phyloP scores from a whole-genome alignment of 2,113 vertebrate species.

The Chamaea fasciata region DNA sequence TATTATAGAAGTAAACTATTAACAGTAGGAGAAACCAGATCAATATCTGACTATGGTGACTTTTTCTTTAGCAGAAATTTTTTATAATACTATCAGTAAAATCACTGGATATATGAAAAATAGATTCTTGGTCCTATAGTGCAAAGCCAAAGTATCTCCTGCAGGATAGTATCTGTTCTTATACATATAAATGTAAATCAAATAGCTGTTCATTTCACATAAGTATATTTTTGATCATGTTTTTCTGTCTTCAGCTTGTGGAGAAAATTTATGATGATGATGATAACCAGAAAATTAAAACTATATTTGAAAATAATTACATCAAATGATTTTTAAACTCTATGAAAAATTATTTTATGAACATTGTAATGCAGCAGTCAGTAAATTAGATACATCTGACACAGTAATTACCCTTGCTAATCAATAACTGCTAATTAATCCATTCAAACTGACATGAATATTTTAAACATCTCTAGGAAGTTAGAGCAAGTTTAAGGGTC shows the following conservation, averaged over 20 bases:
- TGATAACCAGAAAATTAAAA: not conserved
- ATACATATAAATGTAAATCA: not conserved
- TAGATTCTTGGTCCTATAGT: not conserved
- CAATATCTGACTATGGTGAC: not conserved
- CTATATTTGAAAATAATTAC: not conserved
- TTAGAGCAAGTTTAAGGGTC: not conserved
- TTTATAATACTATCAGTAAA: not conserved
- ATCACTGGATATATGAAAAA: not conserved
- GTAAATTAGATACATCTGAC: not conserved
- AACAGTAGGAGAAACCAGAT: not conserved
- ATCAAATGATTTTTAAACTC: not conserved
- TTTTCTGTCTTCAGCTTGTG: not conserved
- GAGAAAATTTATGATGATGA: not conserved
- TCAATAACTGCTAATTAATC: not conserved
- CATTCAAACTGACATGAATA: not conserved
- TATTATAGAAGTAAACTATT: not conserved
- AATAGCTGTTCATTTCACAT: not conserved
- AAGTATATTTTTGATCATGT: not conserved
- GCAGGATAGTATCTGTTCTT: not conserved
- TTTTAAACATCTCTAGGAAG: not conserved
- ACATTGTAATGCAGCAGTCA: not conserved
- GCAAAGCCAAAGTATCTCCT: not conserved
- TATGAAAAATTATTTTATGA: not conserved
- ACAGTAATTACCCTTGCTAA: not conserved
- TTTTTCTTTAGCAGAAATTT: not conserved